A percentile compares a stretch with the other conserved stretches of the same genome.
Evolutionary conservation across 2,888 invertebrate species (phyloP).

Genomic region (Schizotus pectinicornis): DNA sequence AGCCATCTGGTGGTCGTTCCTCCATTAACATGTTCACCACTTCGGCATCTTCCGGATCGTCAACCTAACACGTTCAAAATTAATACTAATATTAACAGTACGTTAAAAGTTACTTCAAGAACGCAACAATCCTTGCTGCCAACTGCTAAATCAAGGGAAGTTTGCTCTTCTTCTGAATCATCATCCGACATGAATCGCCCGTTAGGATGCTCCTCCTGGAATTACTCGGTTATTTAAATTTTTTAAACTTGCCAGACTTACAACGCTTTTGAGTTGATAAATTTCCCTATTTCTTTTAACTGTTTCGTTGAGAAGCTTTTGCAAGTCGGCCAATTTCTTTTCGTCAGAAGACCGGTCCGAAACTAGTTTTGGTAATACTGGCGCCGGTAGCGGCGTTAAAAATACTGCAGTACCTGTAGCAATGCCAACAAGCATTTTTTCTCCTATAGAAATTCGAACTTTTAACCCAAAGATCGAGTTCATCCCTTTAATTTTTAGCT

Average conservation of each 20-base stretch:
- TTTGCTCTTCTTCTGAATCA: conserved; percentile 71
- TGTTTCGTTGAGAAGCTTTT: conserved; percentile 72
- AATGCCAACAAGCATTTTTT: conserved; percentile 84
- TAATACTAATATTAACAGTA: too few species aligned
- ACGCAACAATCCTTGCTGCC: conserved; percentile 83
- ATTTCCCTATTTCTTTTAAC: conserved; percentile 75
- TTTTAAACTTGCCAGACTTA: conserved; percentile 39
- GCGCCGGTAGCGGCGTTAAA: conserved; percentile 78
- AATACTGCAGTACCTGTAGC: conserved; percentile 89
- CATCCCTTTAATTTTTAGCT: conserved; percentile 91
- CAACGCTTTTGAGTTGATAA: conserved; percentile 65
- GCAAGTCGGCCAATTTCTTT: conserved; percentile 70
- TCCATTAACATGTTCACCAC: conserved; percentile 77
- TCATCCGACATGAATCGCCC: conserved; percentile 63
- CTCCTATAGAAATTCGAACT: conserved; percentile 76
- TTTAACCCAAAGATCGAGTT: conserved; percentile 91
- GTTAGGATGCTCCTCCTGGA: conserved; percentile 50
- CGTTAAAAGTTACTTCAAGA: conserved; percentile 65
- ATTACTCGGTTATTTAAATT: conserved; percentile 1
- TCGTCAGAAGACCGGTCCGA: conserved; percentile 71
- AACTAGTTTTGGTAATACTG: conserved; percentile 74
- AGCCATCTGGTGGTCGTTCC: conserved; percentile 75
- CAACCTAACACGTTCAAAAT: conserved; percentile 62
- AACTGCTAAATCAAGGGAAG: conserved; percentile 71
- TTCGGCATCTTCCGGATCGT: conserved; percentile 83